These are phyloP conservation scores for Drepana arcuata DNA, from an alignment of 1,140 invertebrate species.

Conservation along the genomic window DNA sequence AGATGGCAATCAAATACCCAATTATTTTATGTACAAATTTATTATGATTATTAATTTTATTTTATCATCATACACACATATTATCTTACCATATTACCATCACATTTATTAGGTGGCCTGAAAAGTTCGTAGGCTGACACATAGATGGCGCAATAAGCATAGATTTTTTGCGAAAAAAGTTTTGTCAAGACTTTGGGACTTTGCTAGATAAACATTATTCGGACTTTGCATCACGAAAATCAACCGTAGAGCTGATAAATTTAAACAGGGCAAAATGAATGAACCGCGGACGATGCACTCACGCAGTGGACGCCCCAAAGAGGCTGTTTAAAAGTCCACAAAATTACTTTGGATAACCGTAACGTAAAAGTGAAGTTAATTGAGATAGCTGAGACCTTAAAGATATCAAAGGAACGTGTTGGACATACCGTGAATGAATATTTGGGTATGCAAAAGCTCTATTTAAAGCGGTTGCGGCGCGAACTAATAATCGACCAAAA, in stretches of 20 bases:
- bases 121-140: no score
- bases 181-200: no score
- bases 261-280: constrained; percentile 30
- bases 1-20: no score
- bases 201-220: constrained; percentile 2
- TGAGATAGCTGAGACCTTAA: constrained; percentile 8
- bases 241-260: constrained; percentile 30
- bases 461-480: constrained; percentile 8
- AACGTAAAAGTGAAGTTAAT: constrained; percentile 12
- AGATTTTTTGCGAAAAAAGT: no score
- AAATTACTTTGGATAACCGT: constrained; percentile 4
- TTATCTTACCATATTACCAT: no score
- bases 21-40: no score
- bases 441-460: constrained; percentile 7
- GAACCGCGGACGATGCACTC: constrained; percentile 21
- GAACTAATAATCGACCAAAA: constrained; percentile 11
- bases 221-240: no score
- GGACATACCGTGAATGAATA: constrained; percentile 5
- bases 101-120: no score
- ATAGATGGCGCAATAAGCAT: no score
- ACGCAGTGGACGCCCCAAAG: constrained; percentile 19
- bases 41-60: no score
- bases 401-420: constrained; percentile 9
- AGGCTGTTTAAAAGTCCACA: constrained; percentile 12
- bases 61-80: no score